Evolutionary conservation across 1,140 invertebrate species (phyloP), one percentile per base, ranked within the genome.

Genomic region (Aradophagus sp.): DNA sequence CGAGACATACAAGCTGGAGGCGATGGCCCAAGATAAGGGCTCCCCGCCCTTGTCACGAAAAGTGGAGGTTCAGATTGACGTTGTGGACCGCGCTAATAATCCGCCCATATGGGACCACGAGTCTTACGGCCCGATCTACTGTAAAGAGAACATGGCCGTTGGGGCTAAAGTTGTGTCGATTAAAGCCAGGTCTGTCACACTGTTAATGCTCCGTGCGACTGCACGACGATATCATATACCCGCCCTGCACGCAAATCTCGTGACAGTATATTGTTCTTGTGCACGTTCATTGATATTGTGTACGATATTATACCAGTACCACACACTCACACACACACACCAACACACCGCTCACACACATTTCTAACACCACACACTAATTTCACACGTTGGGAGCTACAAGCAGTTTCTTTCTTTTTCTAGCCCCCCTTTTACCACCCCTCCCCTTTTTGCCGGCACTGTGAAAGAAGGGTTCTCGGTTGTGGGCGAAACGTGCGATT

Each of bases 21-120:
- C 95, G 84, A 95, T 94, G 90, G 96, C 95, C 87, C 91, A 95
- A 91, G 96, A 97, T 89, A 96, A 95, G 90, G 95, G 95, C 84
- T 94, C 92, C 87, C 94, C 95, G 85, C 92, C 94, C 87, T 90
- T 96, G 86, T 95, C 93, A 84, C 90, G 95, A 88, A 94, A 94
- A 84, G 95, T 97, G 87, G 95, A 97, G 88, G 95, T 97, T 87
- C 93, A 96, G 87, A 96, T 97, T 89, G 96, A 97, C 89, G 95
- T 97, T 88, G 96, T 97, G 89, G 95, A 97, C 89, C 92, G 95
- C 86, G 93, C 93, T 76, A 97, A 97, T 91, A 97, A 97, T 90
- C 95, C 95, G 85, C 95, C 95, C 86, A 92, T 97, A 84, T 98
- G 95, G 95, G 95, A 97, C 88, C 93, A 96, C 89, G 91, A 91